Conservation (phyloP, 2,113 vertebrate genomes). For the Scophthalmus maximus region DNA sequence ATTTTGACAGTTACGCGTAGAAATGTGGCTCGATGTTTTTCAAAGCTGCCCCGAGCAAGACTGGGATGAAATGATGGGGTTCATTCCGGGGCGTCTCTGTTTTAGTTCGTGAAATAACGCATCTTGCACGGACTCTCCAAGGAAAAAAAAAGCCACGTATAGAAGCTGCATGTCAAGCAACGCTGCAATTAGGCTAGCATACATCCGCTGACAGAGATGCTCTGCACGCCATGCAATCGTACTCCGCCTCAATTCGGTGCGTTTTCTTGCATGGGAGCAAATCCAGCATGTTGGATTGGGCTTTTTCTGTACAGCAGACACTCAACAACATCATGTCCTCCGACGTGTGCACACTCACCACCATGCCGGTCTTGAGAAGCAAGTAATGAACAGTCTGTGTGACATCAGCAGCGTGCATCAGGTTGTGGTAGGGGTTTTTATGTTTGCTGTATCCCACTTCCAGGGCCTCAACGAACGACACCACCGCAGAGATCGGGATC, state of each 20-base stretch:
- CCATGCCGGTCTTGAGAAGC: constrained; percentile 94
- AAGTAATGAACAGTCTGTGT: constrained; percentile 97
- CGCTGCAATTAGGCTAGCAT: neutral
- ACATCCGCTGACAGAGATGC: neutral
- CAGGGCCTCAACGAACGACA: constrained; percentile 96
- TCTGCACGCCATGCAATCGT: too few species aligned
- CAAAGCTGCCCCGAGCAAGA: neutral
- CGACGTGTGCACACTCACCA: constrained; percentile 82
- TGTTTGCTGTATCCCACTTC: constrained; percentile 98
- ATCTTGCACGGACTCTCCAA: too few species aligned
- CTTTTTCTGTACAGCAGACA: neutral
- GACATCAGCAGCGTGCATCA: constrained; percentile 96
- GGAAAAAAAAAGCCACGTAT: too few species aligned
- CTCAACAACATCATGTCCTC: neutral
- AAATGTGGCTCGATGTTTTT: neutral
- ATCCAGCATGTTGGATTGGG: neutral
- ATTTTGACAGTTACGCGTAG: neutral
- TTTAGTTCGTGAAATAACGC: neutral
- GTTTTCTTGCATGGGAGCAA: neutral
- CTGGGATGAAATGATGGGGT: neutral
- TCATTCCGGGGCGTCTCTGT: neutral
- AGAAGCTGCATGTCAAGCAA: too few species aligned
- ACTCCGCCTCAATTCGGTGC: neutral
- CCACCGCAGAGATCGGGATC: constrained; percentile 97
- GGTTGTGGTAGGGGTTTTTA: constrained; percentile 98